Percentiles rank a stretch among this genome's conserved stretches.
Conservation (phyloP, 2,113 vertebrate genomes). For the Dromaius novaehollandiae region DNA sequence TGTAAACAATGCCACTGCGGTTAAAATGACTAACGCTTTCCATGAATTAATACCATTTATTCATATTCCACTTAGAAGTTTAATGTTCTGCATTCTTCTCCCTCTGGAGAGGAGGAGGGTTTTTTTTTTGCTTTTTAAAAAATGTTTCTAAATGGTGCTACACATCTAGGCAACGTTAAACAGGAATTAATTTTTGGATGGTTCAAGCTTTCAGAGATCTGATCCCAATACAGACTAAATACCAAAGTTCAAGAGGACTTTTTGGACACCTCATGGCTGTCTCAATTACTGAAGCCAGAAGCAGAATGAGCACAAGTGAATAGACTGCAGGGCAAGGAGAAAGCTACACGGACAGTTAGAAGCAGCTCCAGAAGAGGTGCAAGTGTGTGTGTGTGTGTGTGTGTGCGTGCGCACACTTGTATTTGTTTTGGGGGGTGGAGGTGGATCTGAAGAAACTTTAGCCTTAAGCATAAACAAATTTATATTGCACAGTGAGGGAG, state of each 20-base stretch:
- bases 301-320: neutral
- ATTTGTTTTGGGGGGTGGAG: rapidly evolving
- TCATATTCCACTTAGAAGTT: neutral
- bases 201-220: neutral
- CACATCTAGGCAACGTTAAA: neutral
- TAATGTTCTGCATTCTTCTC: neutral
- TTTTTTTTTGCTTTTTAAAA: neutral
- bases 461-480: neutral
- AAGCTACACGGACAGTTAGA: neutral
- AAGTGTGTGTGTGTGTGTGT: no score
- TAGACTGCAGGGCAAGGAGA: neutral
- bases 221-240: neutral
- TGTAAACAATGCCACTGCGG: neutral
- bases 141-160: neutral
- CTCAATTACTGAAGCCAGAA: neutral
- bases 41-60: neutral
- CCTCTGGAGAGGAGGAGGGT: neutral
- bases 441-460: neutral
- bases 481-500: rapidly evolving
- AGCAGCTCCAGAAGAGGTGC: neutral
- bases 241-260: neutral
- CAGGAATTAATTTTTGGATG: neutral
- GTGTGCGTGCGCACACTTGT: no score
- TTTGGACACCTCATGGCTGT: neutral
- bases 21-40: neutral